Evolutionary conservation across 2,113 vertebrate genomes (phyloP).

Genomic region (Brachyhypopomus occidentalis): DNA sequence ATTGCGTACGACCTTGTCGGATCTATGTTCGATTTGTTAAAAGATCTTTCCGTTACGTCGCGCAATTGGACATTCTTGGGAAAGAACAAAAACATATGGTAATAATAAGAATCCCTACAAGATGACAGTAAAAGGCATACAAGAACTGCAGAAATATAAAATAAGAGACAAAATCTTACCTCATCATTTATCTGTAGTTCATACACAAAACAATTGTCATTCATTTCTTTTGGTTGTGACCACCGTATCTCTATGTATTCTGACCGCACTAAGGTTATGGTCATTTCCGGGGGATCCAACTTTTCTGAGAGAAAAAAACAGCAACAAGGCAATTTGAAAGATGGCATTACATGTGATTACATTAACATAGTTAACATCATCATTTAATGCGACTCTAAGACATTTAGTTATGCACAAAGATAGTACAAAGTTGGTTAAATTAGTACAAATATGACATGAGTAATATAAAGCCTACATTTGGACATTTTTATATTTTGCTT

Average conservation of each 20-base stretch:
- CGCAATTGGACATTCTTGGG: not conserved
- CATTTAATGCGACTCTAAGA: too few relatives aligned
- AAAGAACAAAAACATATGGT: not conserved
- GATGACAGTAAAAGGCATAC: not conserved
- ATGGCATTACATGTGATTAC: not conserved
- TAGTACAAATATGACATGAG: too few relatives aligned
- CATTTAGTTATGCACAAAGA: too few relatives aligned
- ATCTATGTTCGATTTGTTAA: slow-evolving; percentile 1
- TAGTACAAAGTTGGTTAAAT: too few relatives aligned
- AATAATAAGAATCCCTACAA: not conserved
- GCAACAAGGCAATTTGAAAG: too few relatives aligned
- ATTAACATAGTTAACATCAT: not conserved
- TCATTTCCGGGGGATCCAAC: not conserved
- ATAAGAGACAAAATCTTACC: slow-evolving; percentile 5
- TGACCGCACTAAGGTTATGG: not conserved
- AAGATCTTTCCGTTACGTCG: not conserved
- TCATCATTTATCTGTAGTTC: slow-evolving; percentile 25
- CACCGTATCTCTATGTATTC: slow-evolving; percentile 18
- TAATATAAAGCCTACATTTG: too few relatives aligned
- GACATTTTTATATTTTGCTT: not conserved
- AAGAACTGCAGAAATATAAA: not conserved
- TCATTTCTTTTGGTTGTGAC: rapidly evolving
- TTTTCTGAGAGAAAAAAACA: slow-evolving; percentile 9
- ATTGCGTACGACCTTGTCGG: not conserved
- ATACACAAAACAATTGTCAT: not conserved